Percentiles rank a stretch among this genome's conserved stretches.
phyloP scores from a whole-genome alignment of 2,797 vertebrate species.

The Falco peregrinus region DNA sequence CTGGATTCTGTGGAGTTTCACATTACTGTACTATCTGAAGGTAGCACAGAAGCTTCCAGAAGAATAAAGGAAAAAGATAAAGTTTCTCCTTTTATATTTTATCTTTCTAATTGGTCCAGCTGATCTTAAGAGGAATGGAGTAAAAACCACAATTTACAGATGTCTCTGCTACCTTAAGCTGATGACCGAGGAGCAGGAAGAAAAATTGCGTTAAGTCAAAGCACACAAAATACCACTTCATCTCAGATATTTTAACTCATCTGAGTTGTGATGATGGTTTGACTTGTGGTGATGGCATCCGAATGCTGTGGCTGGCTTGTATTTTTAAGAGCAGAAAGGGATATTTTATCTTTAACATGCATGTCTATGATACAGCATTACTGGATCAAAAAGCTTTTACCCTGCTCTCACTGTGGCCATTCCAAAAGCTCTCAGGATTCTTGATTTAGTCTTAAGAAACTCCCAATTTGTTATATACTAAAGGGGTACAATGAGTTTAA shows the following conservation, averaged over 20 bases:
- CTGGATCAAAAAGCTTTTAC: not conserved
- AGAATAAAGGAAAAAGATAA: not conserved
- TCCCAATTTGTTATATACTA: not conserved
- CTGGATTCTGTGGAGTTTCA: not conserved
- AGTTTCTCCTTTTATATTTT: not conserved
- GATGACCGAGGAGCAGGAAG: not conserved
- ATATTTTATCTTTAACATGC: not conserved
- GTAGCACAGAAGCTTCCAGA: not conserved
- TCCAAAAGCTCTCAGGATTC: not conserved
- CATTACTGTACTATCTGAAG: not conserved
- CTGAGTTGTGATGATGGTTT: too few species aligned
- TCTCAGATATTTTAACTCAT: not conserved
- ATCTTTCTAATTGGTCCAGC: not conserved
- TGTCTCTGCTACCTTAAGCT: not conserved
- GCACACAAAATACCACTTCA: not conserved
- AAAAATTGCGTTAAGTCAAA: not conserved
- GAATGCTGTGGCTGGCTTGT: not conserved
- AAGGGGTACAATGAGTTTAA: not conserved
- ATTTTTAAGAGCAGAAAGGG: not conserved
- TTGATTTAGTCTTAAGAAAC: not conserved
- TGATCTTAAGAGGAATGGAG: not conserved
- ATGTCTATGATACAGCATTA: not conserved
- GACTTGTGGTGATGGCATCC: not conserved
- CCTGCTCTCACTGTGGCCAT: not conserved
- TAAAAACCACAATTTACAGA: not conserved